These are phyloP conservation scores for Coracopsis vasa DNA, from an alignment of 2,113 vertebrate genomes.

Conservation along the genomic window DNA sequence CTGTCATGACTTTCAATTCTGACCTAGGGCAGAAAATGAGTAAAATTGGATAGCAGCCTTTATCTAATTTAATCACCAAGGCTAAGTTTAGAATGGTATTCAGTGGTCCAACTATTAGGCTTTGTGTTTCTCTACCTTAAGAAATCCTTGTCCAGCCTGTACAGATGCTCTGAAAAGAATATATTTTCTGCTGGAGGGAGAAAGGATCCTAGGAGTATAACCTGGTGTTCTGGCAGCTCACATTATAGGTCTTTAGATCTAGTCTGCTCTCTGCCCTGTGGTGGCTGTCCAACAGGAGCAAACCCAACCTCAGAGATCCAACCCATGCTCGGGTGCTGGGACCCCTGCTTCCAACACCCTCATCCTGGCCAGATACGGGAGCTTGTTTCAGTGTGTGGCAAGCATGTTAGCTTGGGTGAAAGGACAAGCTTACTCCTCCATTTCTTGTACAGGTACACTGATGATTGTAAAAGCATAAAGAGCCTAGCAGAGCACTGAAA, in stretches of 20 bases:
- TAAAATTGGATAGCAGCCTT: not conserved
- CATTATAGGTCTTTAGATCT: fast-evolving
- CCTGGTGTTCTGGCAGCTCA: not conserved
- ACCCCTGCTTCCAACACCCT: fast-evolving
- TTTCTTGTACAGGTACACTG: fast-evolving
- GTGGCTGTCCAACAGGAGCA: fast-evolving
- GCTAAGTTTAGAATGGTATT: not conserved
- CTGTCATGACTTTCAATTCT: not conserved
- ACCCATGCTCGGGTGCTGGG: not conserved
- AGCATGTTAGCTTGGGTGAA: no score
- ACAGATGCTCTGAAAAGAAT: not conserved
- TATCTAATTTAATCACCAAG: not conserved
- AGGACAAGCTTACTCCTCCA: not conserved
- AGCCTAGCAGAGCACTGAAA: not conserved
- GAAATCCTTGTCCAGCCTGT: not conserved
- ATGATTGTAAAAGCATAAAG: not conserved
- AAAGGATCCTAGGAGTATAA: not conserved
- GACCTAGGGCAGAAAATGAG: not conserved
- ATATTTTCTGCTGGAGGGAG: not conserved
- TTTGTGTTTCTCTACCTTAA: not conserved
- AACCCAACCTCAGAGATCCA: not conserved
- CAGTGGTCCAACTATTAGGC: not conserved
- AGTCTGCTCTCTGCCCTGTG: not conserved
- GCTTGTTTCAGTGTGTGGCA: fast-evolving
- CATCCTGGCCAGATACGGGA: fast-evolving